These are phyloP conservation scores for Ageneiosus marmoratus DNA, from an alignment of 2,113 vertebrate species.

Conservation along the genomic window DNA sequence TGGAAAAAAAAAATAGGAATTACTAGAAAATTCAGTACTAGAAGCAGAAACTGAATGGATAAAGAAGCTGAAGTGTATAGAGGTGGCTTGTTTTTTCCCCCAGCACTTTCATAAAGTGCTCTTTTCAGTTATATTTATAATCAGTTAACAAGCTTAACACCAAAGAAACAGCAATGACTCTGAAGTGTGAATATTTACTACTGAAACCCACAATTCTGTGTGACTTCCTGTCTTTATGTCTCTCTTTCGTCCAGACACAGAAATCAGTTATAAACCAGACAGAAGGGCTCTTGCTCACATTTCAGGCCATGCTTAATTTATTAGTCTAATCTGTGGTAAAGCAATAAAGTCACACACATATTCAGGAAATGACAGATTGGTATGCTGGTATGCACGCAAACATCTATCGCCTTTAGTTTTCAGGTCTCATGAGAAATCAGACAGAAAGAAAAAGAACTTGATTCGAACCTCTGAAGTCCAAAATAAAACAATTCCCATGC, in stretches of 20 bases:
- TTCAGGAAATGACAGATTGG: neutral
- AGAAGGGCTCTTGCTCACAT: neutral
- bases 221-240: neutral
- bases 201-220: neutral
- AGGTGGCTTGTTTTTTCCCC: neutral
- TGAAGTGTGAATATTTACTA: neutral
- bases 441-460: neutral
- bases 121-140: conserved; percentile 10
- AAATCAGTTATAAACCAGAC: neutral
- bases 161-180: neutral
- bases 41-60: neutral
- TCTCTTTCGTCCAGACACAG: conserved; percentile 9
- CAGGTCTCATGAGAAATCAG: neutral
- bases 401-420: neutral
- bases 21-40: neutral
- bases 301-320: conserved; percentile 19
- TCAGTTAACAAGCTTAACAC: neutral
- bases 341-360: neutral
- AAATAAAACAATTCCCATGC: neutral
- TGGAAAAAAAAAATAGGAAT: neutral
- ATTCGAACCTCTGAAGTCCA: neutral
- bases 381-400: neutral
- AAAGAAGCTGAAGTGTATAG: neutral
- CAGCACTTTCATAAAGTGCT: conserved; percentile 54
- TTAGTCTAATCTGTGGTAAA: neutral